Percentiles rank a stretch among this genome's conserved stretches.
Conservation (phyloP, 2,113 vertebrate genomes). For the Lynx canadensis region DNA sequence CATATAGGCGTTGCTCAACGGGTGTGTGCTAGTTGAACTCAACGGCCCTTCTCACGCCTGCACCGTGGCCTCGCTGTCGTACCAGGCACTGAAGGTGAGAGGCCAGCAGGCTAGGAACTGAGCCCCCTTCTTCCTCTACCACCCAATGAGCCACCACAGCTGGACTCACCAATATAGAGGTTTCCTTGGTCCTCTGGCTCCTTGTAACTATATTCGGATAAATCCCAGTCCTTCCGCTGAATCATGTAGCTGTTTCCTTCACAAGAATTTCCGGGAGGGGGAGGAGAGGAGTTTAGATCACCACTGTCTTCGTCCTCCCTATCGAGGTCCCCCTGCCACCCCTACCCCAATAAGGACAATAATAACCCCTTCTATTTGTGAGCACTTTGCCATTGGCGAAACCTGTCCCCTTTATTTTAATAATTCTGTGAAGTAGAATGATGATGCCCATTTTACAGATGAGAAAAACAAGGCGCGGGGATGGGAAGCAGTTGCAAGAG, state of each 20-base stretch:
- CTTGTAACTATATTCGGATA: slow-evolving; percentile 83
- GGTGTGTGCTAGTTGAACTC: background rate
- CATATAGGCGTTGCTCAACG: background rate
- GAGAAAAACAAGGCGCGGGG: background rate
- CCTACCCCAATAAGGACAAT: background rate
- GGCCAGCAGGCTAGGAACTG: background rate
- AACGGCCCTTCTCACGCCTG: background rate
- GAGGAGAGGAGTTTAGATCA: background rate
- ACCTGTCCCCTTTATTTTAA: background rate
- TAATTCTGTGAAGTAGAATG: background rate
- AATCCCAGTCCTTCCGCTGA: slow-evolving; percentile 85
- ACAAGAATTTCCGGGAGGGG: background rate
- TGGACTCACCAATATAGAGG: slow-evolving; percentile 83
- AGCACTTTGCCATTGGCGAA: background rate
- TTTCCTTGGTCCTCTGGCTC: slow-evolving; percentile 74
- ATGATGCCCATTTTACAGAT: background rate
- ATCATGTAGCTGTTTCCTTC: slow-evolving; percentile 85
- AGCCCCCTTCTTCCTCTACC: background rate
- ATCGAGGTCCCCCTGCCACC: background rate
- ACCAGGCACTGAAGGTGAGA: background rate
- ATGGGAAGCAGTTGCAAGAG: background rate
- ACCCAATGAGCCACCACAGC: background rate
- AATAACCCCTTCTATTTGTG: background rate
- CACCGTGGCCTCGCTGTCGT: background rate
- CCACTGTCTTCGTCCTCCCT: background rate